Percentiles rank a stretch among this genome's conserved stretches.
Evolutionary conservation across 92 coral and sea anemone species (phyloP).

Genomic region (Phenganax subtilis): DNA sequence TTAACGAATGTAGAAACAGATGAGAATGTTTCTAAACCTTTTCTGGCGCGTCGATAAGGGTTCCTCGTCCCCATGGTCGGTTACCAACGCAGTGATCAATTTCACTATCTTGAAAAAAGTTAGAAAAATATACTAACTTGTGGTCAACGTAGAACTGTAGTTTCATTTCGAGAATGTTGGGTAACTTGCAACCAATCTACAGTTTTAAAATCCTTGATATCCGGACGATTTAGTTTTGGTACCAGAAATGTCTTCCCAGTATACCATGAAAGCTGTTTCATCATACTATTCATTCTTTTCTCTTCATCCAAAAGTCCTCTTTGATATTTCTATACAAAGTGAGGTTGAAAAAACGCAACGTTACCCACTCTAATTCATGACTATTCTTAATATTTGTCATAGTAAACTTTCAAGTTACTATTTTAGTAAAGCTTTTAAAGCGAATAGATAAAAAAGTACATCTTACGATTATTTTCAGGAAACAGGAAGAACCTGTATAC

Average conservation of each 20-base stretch:
- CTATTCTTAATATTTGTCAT: too few species aligned
- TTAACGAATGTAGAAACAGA: too few species aligned
- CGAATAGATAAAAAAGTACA: too few species aligned
- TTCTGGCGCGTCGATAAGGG: too few species aligned
- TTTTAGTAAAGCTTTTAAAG: too few species aligned
- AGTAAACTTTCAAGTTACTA: too few species aligned
- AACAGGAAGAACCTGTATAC: too few species aligned
- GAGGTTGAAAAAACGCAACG: background rate
- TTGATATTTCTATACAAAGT: conserved; percentile 62
- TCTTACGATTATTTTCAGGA: too few species aligned
- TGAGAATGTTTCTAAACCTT: too few species aligned
- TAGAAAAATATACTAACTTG: background rate
- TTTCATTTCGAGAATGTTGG: conserved; percentile 60
- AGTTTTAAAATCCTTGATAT: conserved; percentile 78
- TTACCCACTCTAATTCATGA: background rate
- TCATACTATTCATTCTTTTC: conserved; percentile 71
- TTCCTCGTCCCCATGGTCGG: too few species aligned
- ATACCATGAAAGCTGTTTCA: conserved; percentile 82
- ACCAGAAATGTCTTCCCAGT: conserved; percentile 53
- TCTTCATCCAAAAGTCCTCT: conserved; percentile 68
- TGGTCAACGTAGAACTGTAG: conserved; percentile 39
- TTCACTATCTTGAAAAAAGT: background rate
- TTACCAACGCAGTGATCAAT: background rate
- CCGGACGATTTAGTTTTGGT: conserved; percentile 73
- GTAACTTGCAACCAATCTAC: conserved; percentile 89